Percentiles rank a stretch among this genome's conserved stretches.
Evolutionary conservation across 2,797 vertebrate species (phyloP).

Genomic region (Gymnodraco acuticeps): DNA sequence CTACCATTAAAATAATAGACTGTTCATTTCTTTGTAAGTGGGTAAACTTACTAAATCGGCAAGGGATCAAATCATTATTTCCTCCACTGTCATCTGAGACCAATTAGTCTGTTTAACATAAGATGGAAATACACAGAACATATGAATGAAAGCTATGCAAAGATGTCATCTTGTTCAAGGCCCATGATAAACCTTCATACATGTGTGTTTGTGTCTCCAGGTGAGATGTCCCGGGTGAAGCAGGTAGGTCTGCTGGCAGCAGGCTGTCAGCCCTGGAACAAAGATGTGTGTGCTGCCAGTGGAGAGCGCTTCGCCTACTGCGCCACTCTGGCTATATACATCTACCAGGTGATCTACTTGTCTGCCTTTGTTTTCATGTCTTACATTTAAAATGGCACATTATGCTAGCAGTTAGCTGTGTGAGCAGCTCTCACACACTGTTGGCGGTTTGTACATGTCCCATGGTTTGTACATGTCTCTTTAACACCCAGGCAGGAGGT

Average conservation of each 20-base stretch:
- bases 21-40: too few relatives aligned
- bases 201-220: constrained; percentile 71
- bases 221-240: constrained; percentile 94
- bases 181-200: not conserved
- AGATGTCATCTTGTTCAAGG: not conserved
- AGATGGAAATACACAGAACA: not conserved
- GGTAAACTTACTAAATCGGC: too few relatives aligned
- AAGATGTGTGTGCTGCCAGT: constrained; percentile 94
- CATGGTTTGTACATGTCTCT: too few relatives aligned
- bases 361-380: constrained; percentile 2
- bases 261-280: constrained; percentile 98
- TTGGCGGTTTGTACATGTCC: too few relatives aligned
- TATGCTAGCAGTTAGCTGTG: not conserved
- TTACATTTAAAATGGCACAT: not conserved
- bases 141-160: not conserved
- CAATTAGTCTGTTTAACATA: not conserved
- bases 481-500: too few relatives aligned
- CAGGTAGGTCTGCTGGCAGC: constrained; percentile 96
- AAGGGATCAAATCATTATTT: too few relatives aligned
- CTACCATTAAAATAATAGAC: too few relatives aligned
- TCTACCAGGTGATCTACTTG: constrained; percentile 90
- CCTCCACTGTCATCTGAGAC: not conserved
- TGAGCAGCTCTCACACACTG: not conserved
- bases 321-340: constrained; percentile 95
- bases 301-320: constrained; percentile 97